Base-by-base conservation (phyloP, 2,888 invertebrate genomes). In the Eucriotettix oculatus region DNA sequence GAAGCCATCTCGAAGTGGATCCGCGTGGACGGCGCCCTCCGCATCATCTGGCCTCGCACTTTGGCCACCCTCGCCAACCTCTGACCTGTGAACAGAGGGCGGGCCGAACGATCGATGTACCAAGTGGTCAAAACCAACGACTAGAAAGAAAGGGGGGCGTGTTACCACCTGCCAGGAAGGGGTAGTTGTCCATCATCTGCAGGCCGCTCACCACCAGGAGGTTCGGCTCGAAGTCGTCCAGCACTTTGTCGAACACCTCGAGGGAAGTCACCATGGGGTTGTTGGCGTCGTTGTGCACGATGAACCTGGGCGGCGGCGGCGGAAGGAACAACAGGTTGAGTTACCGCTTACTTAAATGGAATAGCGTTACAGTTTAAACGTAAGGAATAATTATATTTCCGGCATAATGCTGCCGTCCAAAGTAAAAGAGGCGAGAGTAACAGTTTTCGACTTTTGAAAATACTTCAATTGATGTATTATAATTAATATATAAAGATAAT, bases 1-100 rank as follows among this genome's bases (percentile, higher is more conserved):
- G 90, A 90, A 9, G 90, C 91, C 86, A 91, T 85, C 72, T 91
- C 91, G 70, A 91, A 91, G 70, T 91, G 90, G 55, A 87, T 78
- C 65, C 82, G 73, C 3, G 87, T 87, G 10, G 76, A 71, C 12
- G 68, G 60, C 0, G 82, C 76, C 65, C 84, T 81, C 11, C 76
- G 75, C 58, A 75, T 73, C 71, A 90, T 82, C 74, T 89, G 84
- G 63, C 80, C 71, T 65, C 79, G 79, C 1, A 90, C 80, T 71
- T 83, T 80, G 41, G 75, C 70, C 58, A 90, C 71, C 66, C 86
- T 78, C 64, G 76, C 76, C 65, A 78, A 76, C 65, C 87, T 78
- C 65, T 83, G 76, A 68, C 84, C 87, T 83, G 72, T 60, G 74
- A 75, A 12, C 12, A 12, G 48, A 44, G 12, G 10, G n/a, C n/a